These are phyloP conservation scores for Palloptera scutellata DNA, from an alignment of 2,888 invertebrate genomes.

Conservation along the genomic window DNA sequence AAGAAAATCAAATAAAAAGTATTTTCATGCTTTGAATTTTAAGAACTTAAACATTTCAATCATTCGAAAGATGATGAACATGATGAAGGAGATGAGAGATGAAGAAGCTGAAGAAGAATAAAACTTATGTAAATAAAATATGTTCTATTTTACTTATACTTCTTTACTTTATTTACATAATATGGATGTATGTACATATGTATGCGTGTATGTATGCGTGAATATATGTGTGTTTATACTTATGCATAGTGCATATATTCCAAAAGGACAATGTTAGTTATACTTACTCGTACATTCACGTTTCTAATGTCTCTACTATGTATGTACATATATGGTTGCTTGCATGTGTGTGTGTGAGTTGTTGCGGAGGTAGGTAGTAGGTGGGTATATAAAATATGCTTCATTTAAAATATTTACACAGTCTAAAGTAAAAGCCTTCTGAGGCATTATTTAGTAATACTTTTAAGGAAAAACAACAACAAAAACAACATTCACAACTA, in stretches of 20 bases:
- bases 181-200: not conserved
- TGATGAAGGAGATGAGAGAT: too few relatives aligned
- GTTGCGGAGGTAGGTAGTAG: not conserved
- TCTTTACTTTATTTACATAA: conserved; percentile 21
- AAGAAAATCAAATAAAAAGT: too few relatives aligned
- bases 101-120: not conserved
- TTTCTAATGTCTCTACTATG: not conserved
- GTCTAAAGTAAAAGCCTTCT: conserved; percentile 28
- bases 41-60: conserved; percentile 14
- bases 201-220: not conserved
- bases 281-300: not conserved
- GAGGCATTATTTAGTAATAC: conserved; percentile 28
- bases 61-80: conserved; percentile 1
- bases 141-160: conserved; percentile 16
- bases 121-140: conserved; percentile 22
- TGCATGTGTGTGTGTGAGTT: not conserved
- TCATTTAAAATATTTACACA: conserved; percentile 29
- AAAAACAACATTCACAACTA: conserved; percentile 12
- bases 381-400: conserved; percentile 3
- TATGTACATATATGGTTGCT: conserved; percentile 1
- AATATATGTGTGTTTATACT: conserved; percentile 1
- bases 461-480: conserved; percentile 23
- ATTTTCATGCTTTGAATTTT: conserved; percentile 18
- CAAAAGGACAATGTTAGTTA: not conserved
- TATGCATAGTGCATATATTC: not conserved